These are phyloP conservation scores for Pogoniulus pusillus DNA, from an alignment of 2,797 vertebrate species.

Conservation along the genomic window DNA sequence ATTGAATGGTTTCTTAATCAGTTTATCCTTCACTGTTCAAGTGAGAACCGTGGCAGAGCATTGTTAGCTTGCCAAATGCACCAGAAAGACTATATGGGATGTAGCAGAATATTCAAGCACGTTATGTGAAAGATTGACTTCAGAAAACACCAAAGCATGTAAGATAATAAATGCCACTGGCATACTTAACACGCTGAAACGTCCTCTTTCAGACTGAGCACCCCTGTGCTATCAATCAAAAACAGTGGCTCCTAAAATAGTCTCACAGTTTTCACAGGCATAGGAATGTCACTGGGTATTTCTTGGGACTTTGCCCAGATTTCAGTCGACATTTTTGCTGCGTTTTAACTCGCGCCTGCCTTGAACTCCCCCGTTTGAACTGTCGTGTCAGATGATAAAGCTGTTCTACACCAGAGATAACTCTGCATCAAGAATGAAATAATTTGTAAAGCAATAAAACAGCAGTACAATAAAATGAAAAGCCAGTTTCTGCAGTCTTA, in stretches of 20 bases:
- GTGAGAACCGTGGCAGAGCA: background rate
- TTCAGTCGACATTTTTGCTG: background rate
- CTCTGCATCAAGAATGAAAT: background rate
- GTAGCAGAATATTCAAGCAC: conserved; percentile 4
- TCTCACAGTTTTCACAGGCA: background rate
- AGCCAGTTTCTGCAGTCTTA: background rate
- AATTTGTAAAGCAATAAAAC: background rate
- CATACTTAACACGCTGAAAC: background rate
- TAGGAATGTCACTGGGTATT: background rate
- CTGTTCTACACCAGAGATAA: background rate
- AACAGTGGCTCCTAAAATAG: conserved; percentile 8
- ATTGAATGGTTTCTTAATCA: background rate
- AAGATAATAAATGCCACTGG: background rate
- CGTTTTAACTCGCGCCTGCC: background rate
- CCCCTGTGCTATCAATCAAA: background rate
- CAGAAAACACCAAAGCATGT: background rate
- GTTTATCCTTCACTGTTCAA: background rate
- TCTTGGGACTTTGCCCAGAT: background rate
- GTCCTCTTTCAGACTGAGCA: background rate
- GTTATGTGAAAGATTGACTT: background rate
- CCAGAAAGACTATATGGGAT: background rate
- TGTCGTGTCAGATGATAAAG: background rate
- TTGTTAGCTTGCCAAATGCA: background rate
- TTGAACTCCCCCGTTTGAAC: background rate
- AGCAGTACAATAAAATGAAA: background rate